Evolutionary conservation across 2,888 invertebrate genomes (phyloP), one percentile per base, ranked within the genome.

Genomic region (Oscheius sp.): DNA sequence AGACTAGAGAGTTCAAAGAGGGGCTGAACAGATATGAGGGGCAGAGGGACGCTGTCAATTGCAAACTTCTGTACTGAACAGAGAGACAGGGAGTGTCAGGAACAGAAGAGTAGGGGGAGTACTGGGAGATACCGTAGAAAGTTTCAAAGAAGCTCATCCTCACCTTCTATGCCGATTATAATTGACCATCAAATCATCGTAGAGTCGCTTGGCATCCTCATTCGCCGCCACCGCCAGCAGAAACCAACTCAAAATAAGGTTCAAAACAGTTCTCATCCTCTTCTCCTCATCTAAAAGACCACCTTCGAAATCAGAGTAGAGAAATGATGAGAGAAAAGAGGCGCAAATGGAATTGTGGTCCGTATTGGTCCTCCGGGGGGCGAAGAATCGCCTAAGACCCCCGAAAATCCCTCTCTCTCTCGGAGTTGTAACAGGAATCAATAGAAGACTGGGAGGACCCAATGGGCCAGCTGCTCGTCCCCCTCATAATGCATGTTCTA

Each of bases 131-230:
- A n/a, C 55, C 3, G 21, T 55, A 21, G 21, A n/a, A 10, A 55
- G 29, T 21, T 57, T 9, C 42, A 42, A 7, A 42, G 42, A 42
- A 42, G 3, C 42, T 42, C 7, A 58, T 5, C 42, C 50, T 21
- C 50, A 79, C 79, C 79, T 75, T 57, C 80, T 59, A 65, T 86
- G 85, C 21, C 85, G 75, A 91, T 98, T 98, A 91, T 98, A 98
- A 91, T 95, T 95, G 89, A 95, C 94, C 86, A 98, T 92, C 81
- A 98, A 92, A 91, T 98, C 96, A 89, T 98, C 96, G 91, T 96
- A 98, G 70, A 98, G 93, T 84, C 97, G 92, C 90, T 97, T 92
- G 55, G 91, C 90, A 76, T 88, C 87, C 57, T 86, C 88, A 76
- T 88, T 88, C 1, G 73, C 75, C 4, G 50, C 35, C 21, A 42